A percentile compares a stretch with the other conserved stretches of the same genome.
Evolutionary conservation across 2,797 vertebrate genomes (phyloP).

Genomic region (Staurois parvus): DNA sequence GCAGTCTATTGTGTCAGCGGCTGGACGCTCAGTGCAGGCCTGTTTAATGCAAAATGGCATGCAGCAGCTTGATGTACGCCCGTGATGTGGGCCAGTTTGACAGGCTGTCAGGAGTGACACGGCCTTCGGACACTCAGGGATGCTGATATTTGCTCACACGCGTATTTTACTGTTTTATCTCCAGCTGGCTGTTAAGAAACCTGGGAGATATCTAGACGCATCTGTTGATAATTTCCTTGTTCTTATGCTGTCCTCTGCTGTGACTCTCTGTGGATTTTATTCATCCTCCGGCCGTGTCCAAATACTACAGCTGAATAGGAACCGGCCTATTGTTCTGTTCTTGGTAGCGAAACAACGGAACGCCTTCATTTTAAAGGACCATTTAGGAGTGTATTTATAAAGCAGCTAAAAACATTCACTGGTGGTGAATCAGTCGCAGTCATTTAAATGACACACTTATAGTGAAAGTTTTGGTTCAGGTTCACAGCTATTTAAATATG

Average conservation of each 20-base stretch:
- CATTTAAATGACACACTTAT: too few species aligned
- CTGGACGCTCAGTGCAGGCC: constrained; percentile 37
- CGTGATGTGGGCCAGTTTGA: constrained; percentile 43
- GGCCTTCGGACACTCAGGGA: constrained; percentile 27
- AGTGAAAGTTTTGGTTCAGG: too few species aligned
- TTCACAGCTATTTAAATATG: too few species aligned
- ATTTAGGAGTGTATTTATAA: too few species aligned
- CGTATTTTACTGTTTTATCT: constrained; percentile 29
- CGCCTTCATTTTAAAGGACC: background rate
- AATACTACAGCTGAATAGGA: background rate
- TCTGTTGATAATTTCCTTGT: constrained; percentile 36
- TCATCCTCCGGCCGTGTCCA: background rate
- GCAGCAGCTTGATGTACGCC: constrained; percentile 55
- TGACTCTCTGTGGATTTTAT: background rate
- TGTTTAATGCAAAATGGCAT: constrained; percentile 58
- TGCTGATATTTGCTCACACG: constrained; percentile 1
- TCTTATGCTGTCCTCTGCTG: background rate
- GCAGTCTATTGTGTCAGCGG: constrained; percentile 49
- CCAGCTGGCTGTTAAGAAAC: background rate
- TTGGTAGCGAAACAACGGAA: background rate
- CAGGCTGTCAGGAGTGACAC: constrained; percentile 46
- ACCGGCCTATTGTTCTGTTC: background rate
- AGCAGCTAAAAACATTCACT: too few species aligned
- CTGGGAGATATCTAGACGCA: constrained; percentile 8
- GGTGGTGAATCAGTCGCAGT: too few species aligned